Conservation (phyloP, 2,113 vertebrate genomes). For the Lonchura striata region DNA sequence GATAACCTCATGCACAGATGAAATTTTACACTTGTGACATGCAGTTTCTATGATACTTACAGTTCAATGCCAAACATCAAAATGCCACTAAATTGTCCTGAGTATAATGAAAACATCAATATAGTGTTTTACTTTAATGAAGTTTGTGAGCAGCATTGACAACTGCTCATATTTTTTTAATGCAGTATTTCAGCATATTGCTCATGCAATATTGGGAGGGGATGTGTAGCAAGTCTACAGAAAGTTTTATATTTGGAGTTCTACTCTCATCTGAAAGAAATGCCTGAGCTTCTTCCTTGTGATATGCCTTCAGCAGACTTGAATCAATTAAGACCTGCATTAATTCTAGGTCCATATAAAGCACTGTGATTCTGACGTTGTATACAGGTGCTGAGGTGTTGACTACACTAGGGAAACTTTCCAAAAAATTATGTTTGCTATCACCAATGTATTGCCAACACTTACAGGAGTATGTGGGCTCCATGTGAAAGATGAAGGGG, state of each 20-base stretch:
- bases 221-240: neutral
- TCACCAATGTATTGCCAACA: neutral
- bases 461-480: neutral
- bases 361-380: neutral
- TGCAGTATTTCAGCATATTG: neutral
- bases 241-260: neutral
- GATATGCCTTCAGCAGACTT: neutral
- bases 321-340: neutral
- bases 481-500: neutral
- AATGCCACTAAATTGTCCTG: neutral
- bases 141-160: neutral
- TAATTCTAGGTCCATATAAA: neutral
- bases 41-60: neutral
- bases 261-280: conserved; percentile 12
- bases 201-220: neutral
- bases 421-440: neutral
- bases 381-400: neutral
- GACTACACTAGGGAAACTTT: neutral
- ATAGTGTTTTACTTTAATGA: neutral
- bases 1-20: neutral
- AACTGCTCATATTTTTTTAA: neutral
- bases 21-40: neutral
- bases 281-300: neutral
- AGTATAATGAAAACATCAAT: neutral
- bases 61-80: neutral